Conservation (phyloP, 2,888 invertebrate species). For the Diachrysia chrysitis region DNA sequence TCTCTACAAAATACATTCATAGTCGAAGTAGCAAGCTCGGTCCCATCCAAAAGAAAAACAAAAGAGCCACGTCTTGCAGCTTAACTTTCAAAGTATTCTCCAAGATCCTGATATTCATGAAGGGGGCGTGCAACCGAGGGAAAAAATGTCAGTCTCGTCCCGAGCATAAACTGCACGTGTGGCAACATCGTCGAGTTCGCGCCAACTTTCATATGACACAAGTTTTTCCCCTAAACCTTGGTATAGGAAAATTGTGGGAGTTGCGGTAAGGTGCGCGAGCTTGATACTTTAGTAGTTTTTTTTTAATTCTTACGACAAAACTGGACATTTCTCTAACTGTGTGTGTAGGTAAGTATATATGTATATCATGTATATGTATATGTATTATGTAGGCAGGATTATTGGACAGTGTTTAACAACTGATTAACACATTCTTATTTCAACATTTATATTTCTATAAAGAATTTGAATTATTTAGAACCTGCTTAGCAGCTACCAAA, state of each 20-base stretch:
- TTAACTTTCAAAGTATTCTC: conserved; percentile 50
- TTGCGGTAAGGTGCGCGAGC: conserved; percentile 47
- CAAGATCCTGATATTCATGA: conserved; percentile 66
- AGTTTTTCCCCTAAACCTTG: conserved; percentile 73
- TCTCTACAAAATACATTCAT: not conserved
- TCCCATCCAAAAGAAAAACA: conserved; percentile 23
- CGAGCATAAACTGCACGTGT: conserved; percentile 81
- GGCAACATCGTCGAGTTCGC: conserved; percentile 72
- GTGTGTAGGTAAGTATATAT: no score
- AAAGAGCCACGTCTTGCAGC: conserved; percentile 41
- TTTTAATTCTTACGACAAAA: no score
- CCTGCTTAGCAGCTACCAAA: no score
- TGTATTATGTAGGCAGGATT: no score
- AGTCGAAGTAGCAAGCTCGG: conserved; percentile 7
- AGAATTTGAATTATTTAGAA: no score
- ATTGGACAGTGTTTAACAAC: no score
- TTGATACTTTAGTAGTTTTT: conserved; percentile 50
- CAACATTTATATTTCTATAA: no score
- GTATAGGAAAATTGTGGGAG: conserved; percentile 37
- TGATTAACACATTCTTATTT: no score
- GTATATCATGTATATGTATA: no score
- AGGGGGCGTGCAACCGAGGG: conserved; percentile 47
- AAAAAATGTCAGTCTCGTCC: conserved; percentile 75
- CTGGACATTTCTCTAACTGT: no score
- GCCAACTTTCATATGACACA: conserved; percentile 79